Percentiles rank a stretch among this genome's conserved stretches.
Evolutionary conservation across 2,888 invertebrate species (phyloP).

Genomic region (Zhuqinia jingwanae): DNA sequence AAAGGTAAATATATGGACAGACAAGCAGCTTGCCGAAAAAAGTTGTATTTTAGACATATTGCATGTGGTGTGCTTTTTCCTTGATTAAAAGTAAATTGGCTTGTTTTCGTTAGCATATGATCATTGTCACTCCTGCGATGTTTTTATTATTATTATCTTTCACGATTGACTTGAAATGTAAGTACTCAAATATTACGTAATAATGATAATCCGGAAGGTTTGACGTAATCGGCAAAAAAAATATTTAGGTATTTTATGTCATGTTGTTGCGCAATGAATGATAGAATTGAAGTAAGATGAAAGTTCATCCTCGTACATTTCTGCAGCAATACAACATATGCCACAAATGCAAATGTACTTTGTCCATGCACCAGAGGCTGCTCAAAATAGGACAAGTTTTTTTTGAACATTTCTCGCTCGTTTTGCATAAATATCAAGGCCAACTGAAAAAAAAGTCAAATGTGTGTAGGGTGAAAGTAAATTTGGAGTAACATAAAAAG

Average conservation of each 20-base stretch:
- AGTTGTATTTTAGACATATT: too few relatives aligned
- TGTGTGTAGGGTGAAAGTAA: too few relatives aligned
- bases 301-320: not conserved
- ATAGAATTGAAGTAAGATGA: not conserved
- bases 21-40: not conserved
- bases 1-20: conserved; percentile 13
- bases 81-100: conserved; percentile 36
- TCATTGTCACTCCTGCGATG: not conserved
- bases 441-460: too few relatives aligned
- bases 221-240: not conserved
- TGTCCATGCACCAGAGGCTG: not conserved
- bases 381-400: not conserved
- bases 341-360: not conserved
- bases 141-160: too few relatives aligned
- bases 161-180: not conserved
- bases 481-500: too few relatives aligned
- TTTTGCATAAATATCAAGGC: too few relatives aligned
- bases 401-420: too few relatives aligned
- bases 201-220: not conserved
- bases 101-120: not conserved
- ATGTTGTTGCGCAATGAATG: too few relatives aligned
- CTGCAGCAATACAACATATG: not conserved
- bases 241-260: too few relatives aligned
- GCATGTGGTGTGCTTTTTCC: conserved; percentile 17
- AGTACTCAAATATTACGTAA: not conserved